Base-by-base conservation (phyloP, 2,797 vertebrate genomes). In the Saxicola maurus region DNA sequence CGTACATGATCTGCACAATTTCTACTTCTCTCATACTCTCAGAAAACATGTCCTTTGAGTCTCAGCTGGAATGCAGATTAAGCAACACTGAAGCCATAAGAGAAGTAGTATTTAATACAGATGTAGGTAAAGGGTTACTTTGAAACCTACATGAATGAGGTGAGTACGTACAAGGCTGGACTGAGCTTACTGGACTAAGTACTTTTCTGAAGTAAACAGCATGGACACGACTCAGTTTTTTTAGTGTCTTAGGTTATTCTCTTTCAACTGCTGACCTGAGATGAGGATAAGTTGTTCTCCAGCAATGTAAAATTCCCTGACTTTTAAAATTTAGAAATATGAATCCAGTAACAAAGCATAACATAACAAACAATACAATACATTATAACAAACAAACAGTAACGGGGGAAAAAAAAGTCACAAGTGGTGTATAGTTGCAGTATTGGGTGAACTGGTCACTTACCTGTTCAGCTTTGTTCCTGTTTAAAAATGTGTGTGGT, bases 1-100 rank as follows among this genome's bases (percentile, higher is more conserved):
- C 87, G 55, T 89, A 92, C 84, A 77, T 59, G 61, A 92, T 92
- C 93, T 94, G 48, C 87, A 67, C 43, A 37, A 94, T 91, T 94
- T 95, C 42, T 92, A 56, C 69, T 95, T 94, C 83, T 86, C 74
- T 95, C 56, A 38, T 65, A 73, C 84, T 94, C 87, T 96, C 72
- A 85, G 91, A 72, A 88, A 78, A 76, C 64, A 61, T 92, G 25
- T 87, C 90, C 92, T 95, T 82, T 79, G 80, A 81, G 78, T 49
- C 66, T 88, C 51, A 80, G 20, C 42, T 71, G 61, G 62, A 92
- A 74, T 74, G 76, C 59, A 76, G 46, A 86, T 71, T 78, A 82
- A 91, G 68, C 65, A 94, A 49, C 43, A 31, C 8, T 42, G 72
- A 93, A 88, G 42, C 9, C n/a, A 7, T 77, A 91, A 86, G 38